Evolutionary conservation across 2,113 vertebrate genomes (phyloP).

Genomic region (Nicator chloris): DNA sequence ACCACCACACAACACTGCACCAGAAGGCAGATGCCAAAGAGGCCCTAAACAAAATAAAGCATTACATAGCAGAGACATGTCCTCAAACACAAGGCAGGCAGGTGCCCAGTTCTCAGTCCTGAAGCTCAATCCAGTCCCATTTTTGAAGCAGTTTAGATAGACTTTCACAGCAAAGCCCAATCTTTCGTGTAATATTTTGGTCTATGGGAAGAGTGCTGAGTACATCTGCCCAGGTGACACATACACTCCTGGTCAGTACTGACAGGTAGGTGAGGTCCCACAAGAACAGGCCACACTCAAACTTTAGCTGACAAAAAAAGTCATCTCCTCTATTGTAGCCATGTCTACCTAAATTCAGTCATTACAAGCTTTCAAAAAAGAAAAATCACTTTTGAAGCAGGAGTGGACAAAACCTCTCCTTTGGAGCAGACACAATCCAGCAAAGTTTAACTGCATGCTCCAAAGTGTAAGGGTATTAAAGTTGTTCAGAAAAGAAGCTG

Average conservation of each 20-base stretch:
- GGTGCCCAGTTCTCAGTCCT: background rate
- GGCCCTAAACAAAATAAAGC: background rate
- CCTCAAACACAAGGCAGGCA: background rate
- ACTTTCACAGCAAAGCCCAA: background rate
- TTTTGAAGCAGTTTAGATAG: background rate
- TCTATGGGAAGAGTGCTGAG: background rate
- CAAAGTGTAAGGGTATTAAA: constrained; percentile 13
- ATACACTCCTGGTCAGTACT: rapidly evolving
- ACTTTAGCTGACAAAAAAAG: background rate
- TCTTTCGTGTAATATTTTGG: background rate
- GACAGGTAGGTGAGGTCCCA: background rate
- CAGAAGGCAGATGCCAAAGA: background rate
- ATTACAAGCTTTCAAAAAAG: background rate
- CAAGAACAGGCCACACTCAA: background rate
- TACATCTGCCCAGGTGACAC: background rate
- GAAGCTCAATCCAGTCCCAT: background rate
- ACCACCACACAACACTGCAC: background rate
- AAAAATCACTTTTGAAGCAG: background rate
- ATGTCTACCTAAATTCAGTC: background rate
- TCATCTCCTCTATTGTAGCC: background rate
- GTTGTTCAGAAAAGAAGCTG: constrained; percentile 1
- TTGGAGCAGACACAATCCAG: background rate
- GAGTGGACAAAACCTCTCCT: constrained; percentile 3
- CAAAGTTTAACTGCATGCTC: constrained; percentile 22
- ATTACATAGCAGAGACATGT: background rate